Base-by-base conservation (phyloP, 2,888 invertebrate genomes). In the Cristatella mucedo region DNA sequence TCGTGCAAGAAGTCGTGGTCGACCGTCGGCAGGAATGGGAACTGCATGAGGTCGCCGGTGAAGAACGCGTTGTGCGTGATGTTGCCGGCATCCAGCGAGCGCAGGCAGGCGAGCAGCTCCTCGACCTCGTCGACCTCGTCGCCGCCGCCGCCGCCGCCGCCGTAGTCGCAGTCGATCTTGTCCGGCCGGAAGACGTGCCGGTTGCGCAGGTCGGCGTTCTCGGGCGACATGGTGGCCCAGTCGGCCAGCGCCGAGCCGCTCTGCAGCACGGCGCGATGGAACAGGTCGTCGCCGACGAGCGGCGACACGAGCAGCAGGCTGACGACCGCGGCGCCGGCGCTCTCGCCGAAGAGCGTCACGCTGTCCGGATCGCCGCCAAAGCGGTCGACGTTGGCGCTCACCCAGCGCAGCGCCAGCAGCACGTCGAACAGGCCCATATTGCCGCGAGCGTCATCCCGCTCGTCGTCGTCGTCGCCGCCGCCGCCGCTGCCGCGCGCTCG, bases 381-480 rank as follows among this genome's bases (percentile, higher is more conserved):
- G 40, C 49, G 41, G 13, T 51, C 48, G 24, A 63, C 63, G 45
- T 65, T 61, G 13, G 54, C 46, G 43, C 60, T 52, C 2, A 63
- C 55, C 69, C 69, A 69, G 41, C 65, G 59, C 21, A 89, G 72
- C 15, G 86, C 89, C 80, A 87, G 79, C 55, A 84, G 72, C 66
- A 93, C 91, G 67, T 93, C 91, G 68, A 84, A 87, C 57, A 93
- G 71, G n/a, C 91, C 93, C 39, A 85, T 81, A 63, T 91, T 91
- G 1, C 91, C 89, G 1, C 80, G 74, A 26, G 82, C 83, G 54
- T 85, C 83, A 2, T 50, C 47, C 20, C 40, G 48, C 29, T 56
- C 60, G n/a, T n/a, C n/a, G n/a, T n/a, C n/a, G n/a, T n/a, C n/a
- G n/a, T n/a, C n/a, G n/a, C n/a, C n/a, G n/a, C n/a, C n/a, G n/a